Percentiles rank a stretch among this genome's conserved stretches.
Evolutionary conservation across 2,888 invertebrate species (phyloP).

Genomic region (Drosophila neonasuta): DNA sequence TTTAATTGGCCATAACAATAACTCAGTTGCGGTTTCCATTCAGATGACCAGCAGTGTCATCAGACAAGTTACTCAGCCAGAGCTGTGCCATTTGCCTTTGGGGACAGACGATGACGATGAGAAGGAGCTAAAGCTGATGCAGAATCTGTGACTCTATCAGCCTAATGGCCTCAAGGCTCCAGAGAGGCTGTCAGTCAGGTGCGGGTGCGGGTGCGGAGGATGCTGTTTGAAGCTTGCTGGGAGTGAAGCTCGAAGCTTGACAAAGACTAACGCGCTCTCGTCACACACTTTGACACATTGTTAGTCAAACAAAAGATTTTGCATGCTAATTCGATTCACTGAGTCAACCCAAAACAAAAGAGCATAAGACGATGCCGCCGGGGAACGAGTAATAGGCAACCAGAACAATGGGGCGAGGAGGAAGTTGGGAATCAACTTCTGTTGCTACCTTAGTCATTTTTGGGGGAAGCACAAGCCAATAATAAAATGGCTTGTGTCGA

Average conservation of each 20-base stretch:
- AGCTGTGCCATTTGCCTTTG: constrained; percentile 1
- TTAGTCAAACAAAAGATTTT: constrained; percentile 77
- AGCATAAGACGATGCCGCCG: constrained; percentile 24
- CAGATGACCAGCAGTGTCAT: constrained; percentile 40
- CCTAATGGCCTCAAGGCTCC: constrained; percentile 48
- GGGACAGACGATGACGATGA: constrained; percentile 11
- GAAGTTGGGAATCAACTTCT: constrained; percentile 15
- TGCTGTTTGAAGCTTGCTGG: background rate
- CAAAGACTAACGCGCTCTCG: constrained; percentile 62
- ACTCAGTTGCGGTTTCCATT: constrained; percentile 49
- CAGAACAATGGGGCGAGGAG: background rate
- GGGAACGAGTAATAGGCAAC: constrained; percentile 20
- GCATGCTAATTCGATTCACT: constrained; percentile 76
- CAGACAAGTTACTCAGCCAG: constrained; percentile 10
- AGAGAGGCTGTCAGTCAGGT: constrained; percentile 10
- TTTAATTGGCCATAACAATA: constrained; percentile 26
- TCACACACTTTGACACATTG: constrained; percentile 77
- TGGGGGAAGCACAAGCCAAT: constrained; percentile 52
- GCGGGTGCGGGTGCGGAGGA: background rate
- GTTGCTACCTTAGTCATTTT: constrained; percentile 24
- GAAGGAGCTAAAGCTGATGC: background rate
- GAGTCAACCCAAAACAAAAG: constrained; percentile 48
- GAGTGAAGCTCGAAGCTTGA: constrained; percentile 14
- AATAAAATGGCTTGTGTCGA: constrained; percentile 73
- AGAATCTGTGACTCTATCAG: constrained; percentile 44